Conservation (phyloP, 2,888 invertebrate species). For the Drosophila phalerata region DNA sequence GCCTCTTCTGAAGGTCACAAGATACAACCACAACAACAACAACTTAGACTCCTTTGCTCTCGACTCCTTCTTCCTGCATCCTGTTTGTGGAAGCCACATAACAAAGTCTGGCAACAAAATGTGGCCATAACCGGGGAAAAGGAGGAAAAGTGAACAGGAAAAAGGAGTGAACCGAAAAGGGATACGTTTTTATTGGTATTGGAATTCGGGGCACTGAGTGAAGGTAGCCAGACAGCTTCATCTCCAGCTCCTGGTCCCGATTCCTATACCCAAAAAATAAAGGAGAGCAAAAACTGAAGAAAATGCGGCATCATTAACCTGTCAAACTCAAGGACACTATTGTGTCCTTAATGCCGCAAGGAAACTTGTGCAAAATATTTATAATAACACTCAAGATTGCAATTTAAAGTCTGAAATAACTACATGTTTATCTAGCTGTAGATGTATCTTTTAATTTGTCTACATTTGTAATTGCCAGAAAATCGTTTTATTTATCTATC, state of each 20-base stretch:
- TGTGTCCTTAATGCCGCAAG: conserved; percentile 1
- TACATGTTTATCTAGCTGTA: no score
- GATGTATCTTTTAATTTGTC: no score
- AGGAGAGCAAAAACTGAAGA: not conserved
- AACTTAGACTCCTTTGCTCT: not conserved
- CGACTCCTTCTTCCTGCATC: conserved; percentile 20
- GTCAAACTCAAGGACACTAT: conserved; percentile 21
- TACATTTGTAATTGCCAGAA: no score
- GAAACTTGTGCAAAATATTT: not conserved
- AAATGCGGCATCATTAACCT: conserved; percentile 25
- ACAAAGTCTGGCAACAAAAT: conserved; percentile 10
- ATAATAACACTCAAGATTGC: not conserved
- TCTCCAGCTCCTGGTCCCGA: conserved; percentile 6
- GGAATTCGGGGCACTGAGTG: not conserved
- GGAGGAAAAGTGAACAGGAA: not conserved
- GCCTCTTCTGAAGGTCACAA: conserved; percentile 22
- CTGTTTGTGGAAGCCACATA: conserved; percentile 12
- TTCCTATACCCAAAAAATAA: no score
- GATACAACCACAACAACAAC: not conserved
- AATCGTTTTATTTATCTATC: no score
- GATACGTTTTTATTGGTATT: not conserved
- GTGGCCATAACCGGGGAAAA: not conserved
- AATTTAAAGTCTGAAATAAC: no score
- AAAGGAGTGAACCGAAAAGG: not conserved
- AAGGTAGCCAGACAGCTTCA: conserved; percentile 39